Evolutionary conservation across 2,113 vertebrate genomes (phyloP).

Genomic region (Bubo scandiacus): DNA sequence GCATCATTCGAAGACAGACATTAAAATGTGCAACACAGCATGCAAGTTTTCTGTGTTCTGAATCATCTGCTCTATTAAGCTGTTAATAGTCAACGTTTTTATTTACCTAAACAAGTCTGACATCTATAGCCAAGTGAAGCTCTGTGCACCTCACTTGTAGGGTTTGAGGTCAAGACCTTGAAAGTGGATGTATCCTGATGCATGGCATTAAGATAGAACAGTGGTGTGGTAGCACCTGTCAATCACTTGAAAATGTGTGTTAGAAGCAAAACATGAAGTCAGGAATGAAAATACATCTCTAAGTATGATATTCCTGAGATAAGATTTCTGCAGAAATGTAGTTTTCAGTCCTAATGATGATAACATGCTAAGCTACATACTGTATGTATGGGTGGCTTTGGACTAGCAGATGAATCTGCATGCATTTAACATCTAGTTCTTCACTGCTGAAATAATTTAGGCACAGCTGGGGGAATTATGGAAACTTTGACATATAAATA

Average conservation of each 20-base stretch:
- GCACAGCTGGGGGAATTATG: neutral
- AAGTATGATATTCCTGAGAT: neutral
- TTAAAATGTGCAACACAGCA: neutral
- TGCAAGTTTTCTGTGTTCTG: neutral
- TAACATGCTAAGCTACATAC: neutral
- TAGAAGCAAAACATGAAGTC: neutral
- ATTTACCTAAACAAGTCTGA: neutral
- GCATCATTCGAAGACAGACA: neutral
- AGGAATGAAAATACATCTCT: neutral
- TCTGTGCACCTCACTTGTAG: neutral
- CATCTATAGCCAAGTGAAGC: neutral
- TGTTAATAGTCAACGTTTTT: neutral
- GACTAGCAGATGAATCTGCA: neutral
- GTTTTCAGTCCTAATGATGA: neutral
- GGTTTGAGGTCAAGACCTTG: neutral
- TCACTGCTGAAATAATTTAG: neutral
- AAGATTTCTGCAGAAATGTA: neutral
- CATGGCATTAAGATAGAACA: neutral
- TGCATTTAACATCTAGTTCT: neutral
- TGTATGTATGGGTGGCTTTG: neutral
- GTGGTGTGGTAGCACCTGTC: fast-evolving
- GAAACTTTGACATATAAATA: neutral
- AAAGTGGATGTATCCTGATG: neutral
- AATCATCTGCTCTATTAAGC: neutral
- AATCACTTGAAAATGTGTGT: fast-evolving